Evolutionary conservation across 2,888 invertebrate genomes (phyloP), one percentile per base, ranked within the genome.

Genomic region (Sminthurides aquaticus): DNA sequence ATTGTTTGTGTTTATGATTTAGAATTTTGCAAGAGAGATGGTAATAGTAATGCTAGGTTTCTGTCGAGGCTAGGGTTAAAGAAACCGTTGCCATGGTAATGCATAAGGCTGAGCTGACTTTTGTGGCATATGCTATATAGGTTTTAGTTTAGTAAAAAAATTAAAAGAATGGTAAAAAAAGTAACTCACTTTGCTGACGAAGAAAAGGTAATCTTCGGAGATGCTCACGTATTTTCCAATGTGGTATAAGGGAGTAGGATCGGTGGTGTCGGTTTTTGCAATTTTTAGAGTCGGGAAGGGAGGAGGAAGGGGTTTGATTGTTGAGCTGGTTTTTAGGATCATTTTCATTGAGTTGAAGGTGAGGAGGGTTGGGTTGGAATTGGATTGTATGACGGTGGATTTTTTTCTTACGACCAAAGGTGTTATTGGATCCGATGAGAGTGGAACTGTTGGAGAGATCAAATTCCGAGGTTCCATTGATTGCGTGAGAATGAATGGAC

Each of bases 181-280:
- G 25, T 20, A 22, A 64, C 64, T 64, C 54, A 64, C 69, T 63
- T 55, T 70, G 62, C 29, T 69, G 68, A 49, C 66, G 57, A 3
- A 74, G 65, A 58, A 74, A 74, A 5, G 74, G 74, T 28, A 74
- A 69, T 65, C 72, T 61, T 67, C 71, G 68, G 20, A 74, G 65
- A 61, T 74, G 74, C 62, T 74, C 74, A 52, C 74, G 60, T 22
- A 74, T 74, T 57, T 74, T 74, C 74, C 74, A 74, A 62, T 69
- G 71, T 2, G 74, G 74, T 27, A 74, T 74, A 5, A 74, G 64
- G 2, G 72, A 74, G 43, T 72, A 64, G 15, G 71, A 68, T n/a
- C 72, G 60, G 54, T 71, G 71, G 61, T 73, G 72, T 49, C 71
- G 67, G 43, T 61, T 60, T 24, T 65, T 65, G 26, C 57, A 60